Conservation (phyloP, 2,113 vertebrate genomes). For the Megaceryle maxima region DNA sequence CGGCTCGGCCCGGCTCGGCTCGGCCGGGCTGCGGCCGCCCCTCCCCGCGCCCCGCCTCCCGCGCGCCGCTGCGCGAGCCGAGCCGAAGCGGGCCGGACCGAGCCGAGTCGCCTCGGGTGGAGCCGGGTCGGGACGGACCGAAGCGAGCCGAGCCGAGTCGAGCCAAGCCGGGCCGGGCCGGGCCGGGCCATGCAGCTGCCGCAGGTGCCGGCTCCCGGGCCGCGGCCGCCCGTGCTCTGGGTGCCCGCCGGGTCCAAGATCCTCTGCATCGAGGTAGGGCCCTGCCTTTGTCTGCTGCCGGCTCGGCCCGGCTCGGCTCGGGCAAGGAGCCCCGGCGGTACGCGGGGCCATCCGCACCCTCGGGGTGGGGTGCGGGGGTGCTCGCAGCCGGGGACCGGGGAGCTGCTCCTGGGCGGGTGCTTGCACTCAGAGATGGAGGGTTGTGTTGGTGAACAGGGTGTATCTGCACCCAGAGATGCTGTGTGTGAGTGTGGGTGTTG, state of each 20-base stretch:
- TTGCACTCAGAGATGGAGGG: background rate
- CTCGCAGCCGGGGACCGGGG: background rate
- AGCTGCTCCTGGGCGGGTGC: background rate
- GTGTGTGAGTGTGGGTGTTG: background rate
- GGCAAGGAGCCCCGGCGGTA: background rate
- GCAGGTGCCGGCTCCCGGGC: constrained; percentile 39
- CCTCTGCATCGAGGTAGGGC: constrained; percentile 63
- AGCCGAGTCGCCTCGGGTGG: background rate
- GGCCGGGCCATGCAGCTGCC: constrained; percentile 57
- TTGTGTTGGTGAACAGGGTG: background rate
- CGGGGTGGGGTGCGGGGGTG: background rate
- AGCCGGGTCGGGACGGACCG: background rate
- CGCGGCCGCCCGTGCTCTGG: constrained; percentile 56
- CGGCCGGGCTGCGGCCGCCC: background rate
- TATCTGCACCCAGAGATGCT: background rate
- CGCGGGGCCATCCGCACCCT: background rate
- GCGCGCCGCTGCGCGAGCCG: background rate
- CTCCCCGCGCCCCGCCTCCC: background rate
- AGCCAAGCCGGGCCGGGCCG: background rate
- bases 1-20: background rate
- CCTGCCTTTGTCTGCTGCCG: constrained; percentile 31
- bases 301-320: background rate
- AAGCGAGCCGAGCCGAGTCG: background rate
- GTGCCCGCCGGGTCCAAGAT: constrained; percentile 58
- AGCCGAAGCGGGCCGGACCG: background rate